Base-by-base conservation (phyloP, 2,888 invertebrate species). In the Drosophila picticornis region DNA sequence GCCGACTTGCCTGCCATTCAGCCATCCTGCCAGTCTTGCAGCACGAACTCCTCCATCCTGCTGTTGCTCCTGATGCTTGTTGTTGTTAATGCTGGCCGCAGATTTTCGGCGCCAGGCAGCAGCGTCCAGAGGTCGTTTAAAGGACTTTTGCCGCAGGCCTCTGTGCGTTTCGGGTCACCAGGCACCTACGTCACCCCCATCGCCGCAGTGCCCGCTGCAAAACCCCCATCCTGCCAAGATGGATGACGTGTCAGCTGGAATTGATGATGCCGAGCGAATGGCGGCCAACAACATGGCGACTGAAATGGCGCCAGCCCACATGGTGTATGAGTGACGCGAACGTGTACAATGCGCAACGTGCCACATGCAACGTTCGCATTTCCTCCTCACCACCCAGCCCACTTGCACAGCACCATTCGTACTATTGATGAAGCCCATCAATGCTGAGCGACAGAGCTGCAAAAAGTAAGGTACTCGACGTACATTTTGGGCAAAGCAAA, bases 221-320 rank as follows among this genome's bases (percentile, higher is more conserved):
- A 36, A 38, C 56, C 36, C 46, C 46, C 27, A 25, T 46, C 25
- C 43, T 57, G 66, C 73, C 79, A 88, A 90, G 90, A 92, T 91
- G 87, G 86, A 91, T 91, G 91, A 83, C 84, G 84, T 90, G 92
- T 88, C 92, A 92, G 86, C 86, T 85, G 90, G 78, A 92, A 92
- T 92, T 92, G 91, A 92, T 92, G 92, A 90, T 88, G 85, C 85
- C 72, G 70, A 72, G 80, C 77, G 68, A 78, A 72, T 81, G 83
- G 78, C 65, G 78, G 80, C 80, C 56, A 79, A 66, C 80, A 85
- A 89, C 88, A 84, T 84, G 82, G 84, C 84, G 75, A 71, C 75
- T 74, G 64, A 72, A 69, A 50, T 64, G 66, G 72, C 77, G 66
- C 55, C 72, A 64, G 75, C 51, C 76, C 80, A 77, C 80, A 75